Percentiles rank a stretch among this genome's conserved stretches.
Evolutionary conservation across 2,888 invertebrate species (phyloP).

Genomic region (Latrodectus hesperus): DNA sequence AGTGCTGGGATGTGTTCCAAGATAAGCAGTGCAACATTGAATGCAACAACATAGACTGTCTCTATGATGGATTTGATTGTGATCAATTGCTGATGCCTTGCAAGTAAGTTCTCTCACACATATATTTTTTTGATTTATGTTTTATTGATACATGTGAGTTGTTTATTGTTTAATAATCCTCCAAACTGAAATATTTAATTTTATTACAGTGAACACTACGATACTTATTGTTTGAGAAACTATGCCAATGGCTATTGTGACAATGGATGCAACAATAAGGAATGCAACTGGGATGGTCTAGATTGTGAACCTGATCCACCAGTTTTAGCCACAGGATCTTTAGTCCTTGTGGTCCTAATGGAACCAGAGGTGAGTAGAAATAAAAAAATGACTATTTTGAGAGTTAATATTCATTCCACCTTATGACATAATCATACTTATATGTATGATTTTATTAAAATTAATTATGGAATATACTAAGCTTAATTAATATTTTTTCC

Average conservation of each 20-base stretch:
- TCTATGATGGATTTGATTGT: slow-evolving; percentile 97
- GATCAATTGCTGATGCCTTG: slow-evolving; percentile 77
- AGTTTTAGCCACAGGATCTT: slow-evolving; percentile 85
- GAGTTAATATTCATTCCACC: no score
- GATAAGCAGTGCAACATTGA: slow-evolving; percentile 91
- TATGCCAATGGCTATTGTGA: slow-evolving; percentile 96
- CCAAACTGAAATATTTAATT: background rate
- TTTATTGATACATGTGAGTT: no score
- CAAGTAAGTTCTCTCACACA: slow-evolving; percentile 56
- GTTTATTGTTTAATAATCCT: no score
- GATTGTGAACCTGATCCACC: slow-evolving; percentile 83
- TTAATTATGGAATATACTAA: no score
- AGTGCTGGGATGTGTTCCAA: slow-evolving; percentile 93
- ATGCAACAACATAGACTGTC: slow-evolving; percentile 95
- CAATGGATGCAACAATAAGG: slow-evolving; percentile 95
- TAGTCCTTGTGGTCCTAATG: slow-evolving; percentile 89
- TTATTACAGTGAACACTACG: slow-evolving; percentile 84
- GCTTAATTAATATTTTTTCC: no score
- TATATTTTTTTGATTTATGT: background rate
- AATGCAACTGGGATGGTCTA: slow-evolving; percentile 98
- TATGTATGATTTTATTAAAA: no score
- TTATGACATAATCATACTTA: no score
- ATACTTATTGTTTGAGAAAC: slow-evolving; percentile 92
- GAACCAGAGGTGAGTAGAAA: slow-evolving; percentile 76
- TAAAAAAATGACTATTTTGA: no score